phyloP scores from a whole-genome alignment of 2,888 invertebrate species.

The Aricia artaxerxes region DNA sequence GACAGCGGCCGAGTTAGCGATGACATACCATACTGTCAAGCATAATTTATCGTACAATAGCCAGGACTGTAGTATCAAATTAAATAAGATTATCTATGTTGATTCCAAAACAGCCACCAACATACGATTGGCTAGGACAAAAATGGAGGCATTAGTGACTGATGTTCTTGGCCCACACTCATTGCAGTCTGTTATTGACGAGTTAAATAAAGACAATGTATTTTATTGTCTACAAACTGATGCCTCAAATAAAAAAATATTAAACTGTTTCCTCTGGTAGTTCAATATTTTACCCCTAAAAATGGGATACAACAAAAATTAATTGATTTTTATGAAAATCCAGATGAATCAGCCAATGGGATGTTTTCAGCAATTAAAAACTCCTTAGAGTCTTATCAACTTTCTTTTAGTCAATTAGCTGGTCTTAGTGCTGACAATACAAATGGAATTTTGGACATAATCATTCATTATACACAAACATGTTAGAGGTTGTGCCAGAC shows the following conservation, averaged over 20 bases:
- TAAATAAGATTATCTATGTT: constrained; percentile 35
- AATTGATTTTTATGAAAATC: constrained; percentile 47
- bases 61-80: no score
- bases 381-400: constrained; percentile 38
- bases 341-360: constrained; percentile 45
- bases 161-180: constrained; percentile 44
- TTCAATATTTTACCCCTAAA: constrained; percentile 44
- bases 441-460: constrained; percentile 49
- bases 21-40: no score
- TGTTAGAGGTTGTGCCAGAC: constrained; percentile 41
- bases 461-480: constrained; percentile 45
- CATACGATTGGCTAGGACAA: constrained; percentile 43
- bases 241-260: constrained; percentile 46
- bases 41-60: no score
- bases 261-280: constrained; percentile 46
- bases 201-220: constrained; percentile 42
- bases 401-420: constrained; percentile 42
- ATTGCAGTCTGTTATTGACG: constrained; percentile 41
- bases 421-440: constrained; percentile 50
- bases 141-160: constrained; percentile 47
- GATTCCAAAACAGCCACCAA: constrained; percentile 41
- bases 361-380: constrained; percentile 44
- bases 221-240: constrained; percentile 47
- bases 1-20: no score
- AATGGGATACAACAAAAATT: constrained; percentile 44